These are phyloP conservation scores for Teleogryllus oceanicus DNA, from an alignment of 2,888 invertebrate genomes.

Conservation along the genomic window DNA sequence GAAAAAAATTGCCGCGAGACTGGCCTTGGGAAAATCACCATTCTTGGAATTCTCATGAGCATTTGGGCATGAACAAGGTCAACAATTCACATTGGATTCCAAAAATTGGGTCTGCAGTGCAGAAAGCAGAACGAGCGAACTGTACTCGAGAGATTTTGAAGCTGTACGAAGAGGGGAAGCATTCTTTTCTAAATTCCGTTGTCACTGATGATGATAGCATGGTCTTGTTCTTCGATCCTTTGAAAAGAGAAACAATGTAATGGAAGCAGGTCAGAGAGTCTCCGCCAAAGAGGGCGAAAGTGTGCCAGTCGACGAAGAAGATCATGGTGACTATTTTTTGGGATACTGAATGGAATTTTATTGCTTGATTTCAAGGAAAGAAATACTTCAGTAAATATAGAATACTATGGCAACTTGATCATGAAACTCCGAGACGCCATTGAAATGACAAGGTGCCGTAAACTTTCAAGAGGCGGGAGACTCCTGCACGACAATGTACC, in stretches of 20 bases:
- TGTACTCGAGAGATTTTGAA: neutral
- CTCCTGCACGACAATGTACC: no score
- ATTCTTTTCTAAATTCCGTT: no score
- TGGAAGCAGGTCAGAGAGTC: no score
- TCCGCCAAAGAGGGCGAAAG: neutral
- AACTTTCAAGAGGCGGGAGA: neutral
- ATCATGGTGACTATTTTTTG: no score
- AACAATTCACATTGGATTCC: slow-evolving; percentile 12
- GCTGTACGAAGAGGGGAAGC: neutral
- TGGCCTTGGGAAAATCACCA: neutral
- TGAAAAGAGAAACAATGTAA: neutral
- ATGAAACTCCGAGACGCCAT: no score
- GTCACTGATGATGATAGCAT: neutral
- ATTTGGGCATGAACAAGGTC: slow-evolving; percentile 20
- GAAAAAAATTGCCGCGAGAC: slow-evolving; percentile 20
- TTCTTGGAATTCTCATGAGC: slow-evolving; percentile 18
- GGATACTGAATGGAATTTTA: no score
- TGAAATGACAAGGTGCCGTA: neutral
- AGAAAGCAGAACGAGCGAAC: neutral
- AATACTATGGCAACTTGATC: no score
- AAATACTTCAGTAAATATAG: no score
- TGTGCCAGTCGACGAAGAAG: no score
- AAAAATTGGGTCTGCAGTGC: neutral
- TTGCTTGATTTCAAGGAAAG: no score
- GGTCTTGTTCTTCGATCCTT: neutral